Evolutionary conservation across 2,113 vertebrate species (phyloP).

Genomic region (Catharus minimus): DNA sequence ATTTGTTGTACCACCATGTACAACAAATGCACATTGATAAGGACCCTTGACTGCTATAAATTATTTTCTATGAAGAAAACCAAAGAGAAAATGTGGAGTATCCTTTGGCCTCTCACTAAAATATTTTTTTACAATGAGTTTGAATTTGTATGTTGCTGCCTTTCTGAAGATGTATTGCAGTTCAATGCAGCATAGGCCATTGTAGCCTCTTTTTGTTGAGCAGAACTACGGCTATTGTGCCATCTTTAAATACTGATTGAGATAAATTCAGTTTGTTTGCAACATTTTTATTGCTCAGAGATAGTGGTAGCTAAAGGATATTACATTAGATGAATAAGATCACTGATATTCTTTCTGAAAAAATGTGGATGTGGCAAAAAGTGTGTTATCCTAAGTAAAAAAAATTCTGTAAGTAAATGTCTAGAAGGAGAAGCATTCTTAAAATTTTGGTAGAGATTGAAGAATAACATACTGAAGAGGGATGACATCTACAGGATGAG

Average conservation of each 20-base stretch:
- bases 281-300: background rate
- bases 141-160: background rate
- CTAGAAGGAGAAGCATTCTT: background rate
- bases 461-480: background rate
- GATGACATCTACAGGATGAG: background rate
- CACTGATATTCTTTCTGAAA: background rate
- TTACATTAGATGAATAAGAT: background rate
- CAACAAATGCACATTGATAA: background rate
- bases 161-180: background rate
- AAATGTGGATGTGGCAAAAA: rapidly evolving
- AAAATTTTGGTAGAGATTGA: background rate
- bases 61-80: background rate
- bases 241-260: background rate
- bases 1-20: background rate
- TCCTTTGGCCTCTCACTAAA: background rate
- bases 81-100: background rate
- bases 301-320: background rate
- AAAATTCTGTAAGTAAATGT: background rate
- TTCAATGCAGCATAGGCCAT: background rate
- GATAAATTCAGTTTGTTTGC: background rate
- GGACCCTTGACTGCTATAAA: background rate
- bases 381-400: background rate
- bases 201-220: background rate
- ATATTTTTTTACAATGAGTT: background rate
- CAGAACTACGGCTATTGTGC: background rate